These are phyloP conservation scores for Nymphalis polychloros DNA, from an alignment of 2,888 invertebrate genomes.

Conservation along the genomic window DNA sequence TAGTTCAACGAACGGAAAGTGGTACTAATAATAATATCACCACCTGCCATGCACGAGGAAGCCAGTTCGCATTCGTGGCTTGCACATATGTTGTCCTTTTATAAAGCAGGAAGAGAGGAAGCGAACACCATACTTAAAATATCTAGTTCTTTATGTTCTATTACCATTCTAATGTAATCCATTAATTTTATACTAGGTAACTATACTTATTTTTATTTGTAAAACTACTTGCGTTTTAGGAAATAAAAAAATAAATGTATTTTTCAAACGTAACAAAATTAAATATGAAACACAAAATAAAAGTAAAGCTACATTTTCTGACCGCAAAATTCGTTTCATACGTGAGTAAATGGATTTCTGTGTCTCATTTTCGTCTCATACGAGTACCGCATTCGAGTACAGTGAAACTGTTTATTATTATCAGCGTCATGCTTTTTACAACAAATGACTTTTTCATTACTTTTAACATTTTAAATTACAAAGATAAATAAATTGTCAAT, in stretches of 20 bases:
- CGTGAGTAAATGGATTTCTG: constrained; percentile 52
- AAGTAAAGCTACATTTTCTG: constrained; percentile 50
- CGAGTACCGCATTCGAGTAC: constrained; percentile 24
- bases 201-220: neutral
- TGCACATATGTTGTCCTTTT: constrained; percentile 56
- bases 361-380: constrained; percentile 35
- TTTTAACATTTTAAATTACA: constrained; percentile 58
- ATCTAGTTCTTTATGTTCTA: constrained; percentile 9
- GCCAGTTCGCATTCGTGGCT: constrained; percentile 48
- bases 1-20: constrained; percentile 77
- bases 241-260: neutral
- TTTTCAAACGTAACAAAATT: neutral
- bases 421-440: constrained; percentile 48
- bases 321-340: constrained; percentile 54
- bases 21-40: constrained; percentile 73
- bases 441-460: constrained; percentile 52
- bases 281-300: constrained; percentile 38
- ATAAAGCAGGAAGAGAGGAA: constrained; percentile 44
- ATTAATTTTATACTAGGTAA: neutral
- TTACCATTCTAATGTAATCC: neutral
- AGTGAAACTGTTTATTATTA: constrained; percentile 20
- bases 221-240: neutral
- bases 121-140: constrained; percentile 28
- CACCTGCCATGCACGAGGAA: constrained; percentile 69
- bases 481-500: neutral